These are phyloP conservation scores for Polydrusus tereticollis DNA, from an alignment of 2,888 invertebrate species.

Conservation along the genomic window DNA sequence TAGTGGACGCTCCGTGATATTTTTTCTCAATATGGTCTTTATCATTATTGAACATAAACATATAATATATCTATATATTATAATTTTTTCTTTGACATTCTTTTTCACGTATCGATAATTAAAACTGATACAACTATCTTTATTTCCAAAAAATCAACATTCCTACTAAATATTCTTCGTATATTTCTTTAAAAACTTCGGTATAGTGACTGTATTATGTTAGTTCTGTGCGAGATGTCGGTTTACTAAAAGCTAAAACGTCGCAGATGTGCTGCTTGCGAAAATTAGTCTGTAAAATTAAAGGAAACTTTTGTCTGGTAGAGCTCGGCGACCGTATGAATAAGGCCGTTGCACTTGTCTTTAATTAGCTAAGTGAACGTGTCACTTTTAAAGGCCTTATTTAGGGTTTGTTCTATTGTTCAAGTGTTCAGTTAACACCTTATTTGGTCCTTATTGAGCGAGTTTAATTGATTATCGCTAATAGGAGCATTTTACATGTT, in stretches of 20 bases:
- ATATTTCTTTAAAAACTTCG: constrained; percentile 35
- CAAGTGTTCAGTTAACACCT: no score
- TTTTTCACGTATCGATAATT: no score
- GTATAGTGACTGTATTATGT: constrained; percentile 26
- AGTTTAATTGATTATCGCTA: no score
- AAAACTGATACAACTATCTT: neutral
- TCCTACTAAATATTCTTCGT: neutral
- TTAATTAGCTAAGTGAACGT: constrained; percentile 16
- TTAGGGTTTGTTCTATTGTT: neutral
- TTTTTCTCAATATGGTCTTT: no score
- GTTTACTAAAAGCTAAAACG: constrained; percentile 35
- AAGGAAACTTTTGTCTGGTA: constrained; percentile 35
- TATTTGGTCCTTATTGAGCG: no score
- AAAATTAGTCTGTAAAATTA: constrained; percentile 42
- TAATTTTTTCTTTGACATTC: no score
- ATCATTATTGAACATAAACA: no score
- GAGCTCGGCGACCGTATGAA: constrained; percentile 10
- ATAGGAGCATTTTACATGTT: no score
- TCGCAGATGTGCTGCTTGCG: constrained; percentile 40
- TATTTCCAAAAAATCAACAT: neutral
- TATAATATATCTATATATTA: no score
- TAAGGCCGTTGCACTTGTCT: neutral
- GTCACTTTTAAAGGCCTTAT: neutral
- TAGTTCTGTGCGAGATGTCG: constrained; percentile 19
- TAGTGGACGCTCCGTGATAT: no score